Evolutionary conservation across 2,888 invertebrate species (phyloP).

Genomic region (Geotrupes spiniger): DNA sequence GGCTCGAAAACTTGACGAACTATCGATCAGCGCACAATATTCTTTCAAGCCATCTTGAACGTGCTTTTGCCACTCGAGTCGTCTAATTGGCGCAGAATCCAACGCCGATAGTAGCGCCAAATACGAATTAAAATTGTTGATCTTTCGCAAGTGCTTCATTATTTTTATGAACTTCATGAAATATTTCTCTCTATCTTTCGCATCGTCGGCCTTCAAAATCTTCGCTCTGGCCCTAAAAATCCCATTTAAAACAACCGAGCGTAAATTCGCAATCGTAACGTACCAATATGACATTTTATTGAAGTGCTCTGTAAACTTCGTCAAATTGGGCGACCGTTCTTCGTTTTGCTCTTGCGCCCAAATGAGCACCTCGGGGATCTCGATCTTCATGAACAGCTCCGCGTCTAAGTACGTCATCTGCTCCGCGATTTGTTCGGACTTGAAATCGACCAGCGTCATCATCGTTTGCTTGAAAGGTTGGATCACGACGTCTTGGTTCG

Average conservation of each 20-base stretch:
- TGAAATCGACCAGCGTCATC: slow-evolving; percentile 79
- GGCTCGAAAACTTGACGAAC: slow-evolving; percentile 96
- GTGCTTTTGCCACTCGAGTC: slow-evolving; percentile 92
- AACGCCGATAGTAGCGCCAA: slow-evolving; percentile 93
- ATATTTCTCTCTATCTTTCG: slow-evolving; percentile 93
- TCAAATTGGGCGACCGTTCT: slow-evolving; percentile 94
- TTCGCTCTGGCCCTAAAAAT: slow-evolving; percentile 76
- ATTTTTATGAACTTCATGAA: slow-evolving; percentile 96
- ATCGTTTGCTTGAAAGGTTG: not conserved
- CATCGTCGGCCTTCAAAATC: slow-evolving; percentile 91
- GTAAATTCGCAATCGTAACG: slow-evolving; percentile 26
- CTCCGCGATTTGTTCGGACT: slow-evolving; percentile 92
- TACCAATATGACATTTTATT: slow-evolving; percentile 99
- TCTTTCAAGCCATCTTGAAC: slow-evolving; percentile 90
- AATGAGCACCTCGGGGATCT: slow-evolving; percentile 93
- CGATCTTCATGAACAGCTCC: slow-evolving; percentile 92
- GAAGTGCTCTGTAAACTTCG: slow-evolving; percentile 96
- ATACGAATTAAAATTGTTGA: slow-evolving; percentile 99
- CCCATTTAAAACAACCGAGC: slow-evolving; percentile 5
- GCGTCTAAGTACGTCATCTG: slow-evolving; percentile 98
- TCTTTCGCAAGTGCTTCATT: slow-evolving; percentile 94
- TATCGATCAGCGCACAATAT: slow-evolving; percentile 94
- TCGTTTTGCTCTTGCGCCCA: slow-evolving; percentile 99
- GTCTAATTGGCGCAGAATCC: slow-evolving; percentile 89
- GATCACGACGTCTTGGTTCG: slow-evolving; percentile 1